Conservation (phyloP, 2,113 vertebrate genomes). For the Peromyscus leucopus region DNA sequence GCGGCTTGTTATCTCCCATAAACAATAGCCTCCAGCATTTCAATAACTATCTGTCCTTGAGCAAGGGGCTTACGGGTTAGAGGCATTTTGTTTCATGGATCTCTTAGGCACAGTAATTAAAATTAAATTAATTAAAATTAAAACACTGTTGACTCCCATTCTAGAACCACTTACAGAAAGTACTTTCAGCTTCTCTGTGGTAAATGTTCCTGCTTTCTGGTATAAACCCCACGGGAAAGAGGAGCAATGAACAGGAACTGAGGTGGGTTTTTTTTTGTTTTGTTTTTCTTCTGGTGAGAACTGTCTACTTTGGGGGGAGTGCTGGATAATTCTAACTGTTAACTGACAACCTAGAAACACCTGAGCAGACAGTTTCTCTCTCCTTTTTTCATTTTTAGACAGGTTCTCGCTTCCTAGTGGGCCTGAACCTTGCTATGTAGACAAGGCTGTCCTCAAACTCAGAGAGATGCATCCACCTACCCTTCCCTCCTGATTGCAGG, state of each 20-base stretch:
- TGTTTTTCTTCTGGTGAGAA: background rate
- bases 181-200: background rate
- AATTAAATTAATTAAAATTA: background rate
- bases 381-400: background rate
- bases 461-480: background rate
- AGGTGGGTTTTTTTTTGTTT: background rate
- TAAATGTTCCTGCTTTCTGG: too few species aligned
- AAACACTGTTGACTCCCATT: too few species aligned
- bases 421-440: background rate
- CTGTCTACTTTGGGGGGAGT: background rate
- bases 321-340: background rate
- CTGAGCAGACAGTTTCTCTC: background rate
- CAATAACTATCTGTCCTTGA: background rate
- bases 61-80: background rate
- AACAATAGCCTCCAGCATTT: background rate
- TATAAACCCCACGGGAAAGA: background rate
- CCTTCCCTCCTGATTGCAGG: background rate
- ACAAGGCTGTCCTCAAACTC: background rate
- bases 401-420: background rate
- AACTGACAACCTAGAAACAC: background rate
- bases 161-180: background rate
- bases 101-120: background rate
- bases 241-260: background rate
- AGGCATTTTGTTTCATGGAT: background rate
- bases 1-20: background rate